Conservation (phyloP, 2,797 vertebrate genomes). For the Halcyon chelicuti region DNA sequence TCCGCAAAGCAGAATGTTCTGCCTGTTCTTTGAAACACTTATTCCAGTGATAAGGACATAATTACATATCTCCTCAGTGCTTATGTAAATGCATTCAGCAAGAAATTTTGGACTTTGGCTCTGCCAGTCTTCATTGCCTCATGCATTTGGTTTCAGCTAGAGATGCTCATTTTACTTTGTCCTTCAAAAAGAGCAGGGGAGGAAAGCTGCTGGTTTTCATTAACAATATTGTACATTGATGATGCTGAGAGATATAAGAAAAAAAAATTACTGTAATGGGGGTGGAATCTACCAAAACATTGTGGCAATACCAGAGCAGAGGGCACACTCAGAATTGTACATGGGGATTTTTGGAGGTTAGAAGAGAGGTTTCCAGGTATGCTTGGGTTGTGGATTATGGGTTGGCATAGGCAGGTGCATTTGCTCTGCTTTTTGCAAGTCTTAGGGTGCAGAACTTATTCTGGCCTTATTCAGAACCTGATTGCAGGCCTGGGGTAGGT, state of each 20-base stretch:
- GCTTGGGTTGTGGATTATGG: neutral
- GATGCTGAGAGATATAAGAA: neutral
- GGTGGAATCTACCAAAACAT: neutral
- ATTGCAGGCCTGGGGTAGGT: fast-evolving
- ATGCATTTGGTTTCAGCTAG: neutral
- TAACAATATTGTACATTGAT: neutral
- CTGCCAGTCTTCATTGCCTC: neutral
- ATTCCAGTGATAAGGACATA: conserved; percentile 22
- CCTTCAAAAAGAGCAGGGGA: neutral
- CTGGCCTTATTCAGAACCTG: no score
- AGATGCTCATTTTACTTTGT: neutral
- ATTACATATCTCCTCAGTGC: neutral
- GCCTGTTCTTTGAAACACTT: conserved; percentile 42
- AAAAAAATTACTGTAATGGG: neutral
- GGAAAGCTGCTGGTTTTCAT: neutral
- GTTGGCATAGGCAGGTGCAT: neutral
- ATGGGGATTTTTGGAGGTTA: neutral
- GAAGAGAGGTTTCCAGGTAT: neutral
- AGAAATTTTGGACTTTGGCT: neutral
- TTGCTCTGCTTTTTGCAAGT: neutral
- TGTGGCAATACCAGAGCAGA: neutral
- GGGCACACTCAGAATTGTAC: neutral
- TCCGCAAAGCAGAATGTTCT: conserved; percentile 6
- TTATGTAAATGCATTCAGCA: neutral
- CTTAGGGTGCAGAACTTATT: neutral